A percentile compares a stretch with the other conserved stretches of the same genome.
These are phyloP conservation scores for Psittacula derbiana DNA, from an alignment of 2,797 vertebrate genomes.

Conservation along the genomic window DNA sequence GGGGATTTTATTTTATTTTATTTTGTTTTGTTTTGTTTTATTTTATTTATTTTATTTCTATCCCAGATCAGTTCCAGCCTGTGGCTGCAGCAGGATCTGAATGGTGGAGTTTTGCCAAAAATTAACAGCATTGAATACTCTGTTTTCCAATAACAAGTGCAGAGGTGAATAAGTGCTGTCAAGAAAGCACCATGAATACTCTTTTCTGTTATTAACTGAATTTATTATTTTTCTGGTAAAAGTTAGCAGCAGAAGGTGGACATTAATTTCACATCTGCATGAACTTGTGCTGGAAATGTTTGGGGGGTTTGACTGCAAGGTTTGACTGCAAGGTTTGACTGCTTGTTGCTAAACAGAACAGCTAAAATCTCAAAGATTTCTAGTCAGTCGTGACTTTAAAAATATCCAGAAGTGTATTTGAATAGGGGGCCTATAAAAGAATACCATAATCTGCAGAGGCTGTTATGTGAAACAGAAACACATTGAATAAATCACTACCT, in stretches of 20 bases:
- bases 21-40: too few species aligned
- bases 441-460: not conserved
- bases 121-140: slow-evolving; percentile 29
- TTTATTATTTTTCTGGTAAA: slow-evolving; percentile 55
- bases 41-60: not conserved
- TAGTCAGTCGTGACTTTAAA: not conserved
- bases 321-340: not conserved
- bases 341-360: not conserved
- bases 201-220: slow-evolving; percentile 27
- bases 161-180: slow-evolving; percentile 28
- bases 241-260: slow-evolving; percentile 4
- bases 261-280: slow-evolving; percentile 14
- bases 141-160: slow-evolving; percentile 59
- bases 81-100: slow-evolving; percentile 61
- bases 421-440: not conserved
- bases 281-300: not conserved
- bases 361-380: slow-evolving; percentile 10
- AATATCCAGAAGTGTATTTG: not conserved
- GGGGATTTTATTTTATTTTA: too few species aligned
- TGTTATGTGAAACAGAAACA: slow-evolving; percentile 9
- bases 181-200: slow-evolving; percentile 36
- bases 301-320: not conserved
- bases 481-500: not conserved
- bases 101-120: slow-evolving; percentile 63
- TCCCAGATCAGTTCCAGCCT: slow-evolving; percentile 24